Conservation (phyloP, 1,140 invertebrate species). For the Cydia pomonella region DNA sequence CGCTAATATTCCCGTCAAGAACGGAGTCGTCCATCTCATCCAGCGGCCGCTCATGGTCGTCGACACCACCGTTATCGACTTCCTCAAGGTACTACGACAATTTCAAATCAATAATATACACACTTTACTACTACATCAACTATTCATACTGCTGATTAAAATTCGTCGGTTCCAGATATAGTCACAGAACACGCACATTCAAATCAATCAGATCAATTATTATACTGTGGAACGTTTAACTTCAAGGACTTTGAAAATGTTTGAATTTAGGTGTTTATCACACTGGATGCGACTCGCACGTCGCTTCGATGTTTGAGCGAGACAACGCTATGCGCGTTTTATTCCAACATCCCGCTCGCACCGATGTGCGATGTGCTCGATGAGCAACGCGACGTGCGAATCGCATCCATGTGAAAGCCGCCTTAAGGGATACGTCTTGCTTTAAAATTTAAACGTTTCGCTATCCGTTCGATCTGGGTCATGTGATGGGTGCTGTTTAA, state of each 20-base stretch:
- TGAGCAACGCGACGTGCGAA: too few species aligned
- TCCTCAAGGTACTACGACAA: conserved; percentile 86
- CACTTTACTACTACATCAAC: conserved; percentile 24
- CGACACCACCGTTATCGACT: conserved; percentile 90
- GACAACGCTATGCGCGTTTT: too few species aligned
- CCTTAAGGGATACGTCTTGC: not conserved
- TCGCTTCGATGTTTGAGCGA: too few species aligned
- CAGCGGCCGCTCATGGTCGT: conserved; percentile 94
- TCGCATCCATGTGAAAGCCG: too few species aligned
- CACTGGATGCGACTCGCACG: too few species aligned
- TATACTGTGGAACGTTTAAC: not conserved
- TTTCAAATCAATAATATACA: not conserved
- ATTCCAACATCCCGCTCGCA: too few species aligned
- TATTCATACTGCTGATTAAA: not conserved
- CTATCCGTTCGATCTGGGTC: conserved; percentile 10
- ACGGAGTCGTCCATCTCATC: conserved; percentile 96
- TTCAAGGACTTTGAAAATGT: conserved; percentile 8
- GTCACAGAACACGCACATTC: conserved; percentile 4
- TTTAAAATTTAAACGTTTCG: not conserved
- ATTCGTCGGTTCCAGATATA: conserved; percentile 8
- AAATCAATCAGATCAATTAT: not conserved
- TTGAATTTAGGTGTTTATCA: too few species aligned
- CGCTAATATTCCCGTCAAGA: conserved; percentile 95
- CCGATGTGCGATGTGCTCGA: too few species aligned
- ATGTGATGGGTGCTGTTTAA: not conserved